These are phyloP conservation scores for Cinclus cinclus DNA, from an alignment of 2,113 vertebrate genomes.

Conservation along the genomic window DNA sequence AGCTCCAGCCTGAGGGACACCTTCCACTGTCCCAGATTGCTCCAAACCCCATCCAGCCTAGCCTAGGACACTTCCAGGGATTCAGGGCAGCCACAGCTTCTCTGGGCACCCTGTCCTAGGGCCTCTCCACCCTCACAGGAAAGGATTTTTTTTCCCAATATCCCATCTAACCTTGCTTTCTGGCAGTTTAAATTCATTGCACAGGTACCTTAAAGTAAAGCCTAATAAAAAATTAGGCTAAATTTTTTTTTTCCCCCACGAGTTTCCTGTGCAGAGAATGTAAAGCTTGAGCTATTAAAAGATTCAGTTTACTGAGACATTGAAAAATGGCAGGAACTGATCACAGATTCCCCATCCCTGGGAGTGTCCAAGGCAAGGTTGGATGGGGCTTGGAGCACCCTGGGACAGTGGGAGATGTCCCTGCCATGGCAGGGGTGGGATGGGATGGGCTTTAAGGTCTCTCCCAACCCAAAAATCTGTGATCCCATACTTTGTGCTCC, in stretches of 20 bases:
- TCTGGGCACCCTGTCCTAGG: too few relatives aligned
- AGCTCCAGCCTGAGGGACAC: too few relatives aligned
- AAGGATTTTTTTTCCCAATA: background rate
- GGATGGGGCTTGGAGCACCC: too few relatives aligned
- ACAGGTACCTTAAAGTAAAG: background rate
- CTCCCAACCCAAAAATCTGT: fast-evolving
- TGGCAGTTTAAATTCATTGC: background rate
- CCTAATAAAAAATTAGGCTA: background rate
- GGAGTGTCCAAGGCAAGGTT: background rate
- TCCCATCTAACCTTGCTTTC: background rate
- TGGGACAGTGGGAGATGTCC: background rate
- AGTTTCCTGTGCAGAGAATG: background rate
- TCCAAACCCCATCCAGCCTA: fast-evolving
- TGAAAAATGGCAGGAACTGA: background rate
- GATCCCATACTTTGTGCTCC: background rate
- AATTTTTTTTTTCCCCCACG: background rate
- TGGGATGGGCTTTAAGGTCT: background rate
- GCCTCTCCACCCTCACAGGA: background rate
- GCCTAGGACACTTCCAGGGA: background rate
- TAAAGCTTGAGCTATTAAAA: background rate
- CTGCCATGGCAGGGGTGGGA: background rate
- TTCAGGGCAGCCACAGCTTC: too few relatives aligned
- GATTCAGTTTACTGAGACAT: background rate
- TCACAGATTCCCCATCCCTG: background rate
- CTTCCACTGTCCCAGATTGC: background rate